These are phyloP conservation scores for Brachionus rotundiformis DNA, from an alignment of 1,140 invertebrate genomes.

Conservation along the genomic window DNA sequence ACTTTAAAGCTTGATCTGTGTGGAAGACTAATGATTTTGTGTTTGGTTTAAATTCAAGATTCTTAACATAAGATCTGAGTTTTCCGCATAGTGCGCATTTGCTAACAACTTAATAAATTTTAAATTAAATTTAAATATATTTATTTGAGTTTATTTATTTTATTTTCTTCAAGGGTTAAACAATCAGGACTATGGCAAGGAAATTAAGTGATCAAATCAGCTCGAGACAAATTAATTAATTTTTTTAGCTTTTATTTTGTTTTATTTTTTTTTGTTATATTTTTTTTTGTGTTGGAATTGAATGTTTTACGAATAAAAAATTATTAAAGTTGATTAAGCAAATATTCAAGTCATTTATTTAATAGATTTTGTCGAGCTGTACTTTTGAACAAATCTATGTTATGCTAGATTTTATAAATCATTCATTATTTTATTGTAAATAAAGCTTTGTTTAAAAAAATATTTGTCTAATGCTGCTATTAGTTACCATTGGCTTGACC, in stretches of 20 bases:
- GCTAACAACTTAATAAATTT: neutral
- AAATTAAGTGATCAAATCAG: neutral
- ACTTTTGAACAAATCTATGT: neutral
- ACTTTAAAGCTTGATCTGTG: neutral
- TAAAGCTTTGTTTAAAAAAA: neutral
- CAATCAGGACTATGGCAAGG: conserved; percentile 45
- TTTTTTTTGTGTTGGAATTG: neutral
- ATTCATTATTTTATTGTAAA: neutral
- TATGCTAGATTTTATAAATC: neutral
- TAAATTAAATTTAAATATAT: neutral
- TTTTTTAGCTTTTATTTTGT: neutral
- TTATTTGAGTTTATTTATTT: neutral
- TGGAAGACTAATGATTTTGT: conserved; percentile 53
- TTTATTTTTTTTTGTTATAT: neutral
- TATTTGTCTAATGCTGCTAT: no score
- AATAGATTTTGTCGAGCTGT: neutral
- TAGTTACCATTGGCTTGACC: no score
- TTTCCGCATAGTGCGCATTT: conserved; percentile 3
- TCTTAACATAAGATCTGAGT: conserved; percentile 50
- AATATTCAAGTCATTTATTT: conserved; percentile 1
- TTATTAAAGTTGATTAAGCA: neutral
- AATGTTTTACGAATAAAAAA: neutral
- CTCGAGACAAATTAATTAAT: neutral
- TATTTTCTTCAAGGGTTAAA: conserved; percentile 13
- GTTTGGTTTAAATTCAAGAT: conserved; percentile 26